phyloP scores from a whole-genome alignment of 2,113 vertebrate species.

The Callorhinus ursinus region DNA sequence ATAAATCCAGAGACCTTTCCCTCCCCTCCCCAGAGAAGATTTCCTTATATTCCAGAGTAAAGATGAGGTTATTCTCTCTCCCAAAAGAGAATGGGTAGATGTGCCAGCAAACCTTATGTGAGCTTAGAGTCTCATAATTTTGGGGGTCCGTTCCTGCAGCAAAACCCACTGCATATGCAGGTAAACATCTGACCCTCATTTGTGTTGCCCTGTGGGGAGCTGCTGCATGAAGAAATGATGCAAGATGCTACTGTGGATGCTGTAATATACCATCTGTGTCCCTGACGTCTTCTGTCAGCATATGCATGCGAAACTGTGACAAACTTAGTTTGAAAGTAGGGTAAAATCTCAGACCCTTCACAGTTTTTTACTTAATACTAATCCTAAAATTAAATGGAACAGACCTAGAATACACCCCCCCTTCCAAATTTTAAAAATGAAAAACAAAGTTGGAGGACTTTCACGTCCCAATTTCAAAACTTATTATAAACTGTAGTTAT shows the following conservation, averaged over 20 bases:
- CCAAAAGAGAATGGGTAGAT: neutral
- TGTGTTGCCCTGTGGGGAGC: neutral
- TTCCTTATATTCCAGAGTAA: slow-evolving; percentile 13
- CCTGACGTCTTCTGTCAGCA: neutral
- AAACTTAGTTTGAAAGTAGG: neutral
- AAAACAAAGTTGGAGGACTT: neutral
- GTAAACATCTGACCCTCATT: slow-evolving; percentile 2
- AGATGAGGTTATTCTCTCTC: neutral
- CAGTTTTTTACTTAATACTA: slow-evolving; percentile 3
- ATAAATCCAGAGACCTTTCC: slow-evolving; percentile 1
- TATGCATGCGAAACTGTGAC: neutral
- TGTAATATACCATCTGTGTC: neutral
- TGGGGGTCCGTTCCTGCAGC: neutral
- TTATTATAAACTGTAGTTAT: neutral
- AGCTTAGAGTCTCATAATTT: slow-evolving; percentile 17
- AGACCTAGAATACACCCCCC: neutral
- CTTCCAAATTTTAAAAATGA: slow-evolving; percentile 6
- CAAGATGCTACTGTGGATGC: neutral
- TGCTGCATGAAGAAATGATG: neutral
- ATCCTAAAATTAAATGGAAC: slow-evolving; percentile 43
- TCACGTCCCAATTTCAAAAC: neutral
- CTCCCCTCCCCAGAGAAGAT: neutral
- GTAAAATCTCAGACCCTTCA: slow-evolving; percentile 15
- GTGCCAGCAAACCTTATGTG: neutral
- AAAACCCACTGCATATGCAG: neutral